Evolutionary conservation across 1,140 invertebrate species (phyloP).

Genomic region (Hetaerina americana): DNA sequence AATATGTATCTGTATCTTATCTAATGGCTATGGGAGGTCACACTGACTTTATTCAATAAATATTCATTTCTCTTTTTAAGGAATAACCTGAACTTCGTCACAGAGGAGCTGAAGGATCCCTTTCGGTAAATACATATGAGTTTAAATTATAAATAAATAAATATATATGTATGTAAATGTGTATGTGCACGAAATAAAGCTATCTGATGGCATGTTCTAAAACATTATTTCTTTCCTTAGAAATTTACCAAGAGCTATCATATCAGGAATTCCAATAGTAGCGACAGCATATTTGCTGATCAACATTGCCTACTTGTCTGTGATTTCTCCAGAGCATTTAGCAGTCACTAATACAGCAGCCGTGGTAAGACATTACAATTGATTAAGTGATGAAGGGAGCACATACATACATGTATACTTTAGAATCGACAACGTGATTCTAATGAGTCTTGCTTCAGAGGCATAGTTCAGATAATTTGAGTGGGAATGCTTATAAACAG

Average conservation of each 20-base stretch:
- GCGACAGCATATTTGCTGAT: conserved; percentile 44
- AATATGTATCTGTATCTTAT: not conserved
- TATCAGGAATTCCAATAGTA: conserved; percentile 42
- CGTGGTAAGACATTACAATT: no score
- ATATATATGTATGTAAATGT: no score
- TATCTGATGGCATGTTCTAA: not conserved
- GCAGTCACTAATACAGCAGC: conserved; percentile 44
- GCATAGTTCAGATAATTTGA: no score
- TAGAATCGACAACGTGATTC: no score
- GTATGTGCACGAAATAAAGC: no score
- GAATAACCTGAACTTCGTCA: conserved; percentile 95
- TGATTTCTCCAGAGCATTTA: conserved; percentile 40
- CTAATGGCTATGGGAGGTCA: not conserved
- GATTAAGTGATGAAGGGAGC: no score
- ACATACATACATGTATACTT: no score
- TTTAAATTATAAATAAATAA: not conserved
- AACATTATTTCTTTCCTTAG: conserved; percentile 21
- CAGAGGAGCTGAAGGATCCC: conserved; percentile 88
- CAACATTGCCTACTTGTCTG: conserved; percentile 49
- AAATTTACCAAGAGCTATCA: conserved; percentile 46
- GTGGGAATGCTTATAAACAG: no score
- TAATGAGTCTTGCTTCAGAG: no score
- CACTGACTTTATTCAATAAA: not conserved
- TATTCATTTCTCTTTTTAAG: conserved; percentile 30
- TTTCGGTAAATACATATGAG: conserved; percentile 47